These are phyloP conservation scores for Tokudaia muenninki DNA, from an alignment of 2,797 vertebrate species.

Conservation along the genomic window DNA sequence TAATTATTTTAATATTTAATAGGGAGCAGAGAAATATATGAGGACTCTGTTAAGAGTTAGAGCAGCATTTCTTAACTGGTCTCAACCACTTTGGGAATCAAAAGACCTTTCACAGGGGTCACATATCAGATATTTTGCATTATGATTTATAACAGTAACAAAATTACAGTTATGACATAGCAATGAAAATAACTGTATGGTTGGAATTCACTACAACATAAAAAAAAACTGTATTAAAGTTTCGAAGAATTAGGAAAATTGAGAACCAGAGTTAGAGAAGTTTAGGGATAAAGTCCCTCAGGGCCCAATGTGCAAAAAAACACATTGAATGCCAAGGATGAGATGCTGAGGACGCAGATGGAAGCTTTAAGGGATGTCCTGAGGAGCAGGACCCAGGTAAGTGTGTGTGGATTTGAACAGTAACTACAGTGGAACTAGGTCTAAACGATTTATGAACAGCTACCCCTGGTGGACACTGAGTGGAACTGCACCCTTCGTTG, in stretches of 20 bases:
- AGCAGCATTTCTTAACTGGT: neutral
- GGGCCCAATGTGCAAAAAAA: neutral
- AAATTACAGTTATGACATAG: neutral
- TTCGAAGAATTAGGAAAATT: neutral
- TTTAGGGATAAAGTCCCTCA: neutral
- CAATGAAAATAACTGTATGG: neutral
- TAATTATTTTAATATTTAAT: neutral
- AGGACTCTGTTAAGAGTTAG: neutral
- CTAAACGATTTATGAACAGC: neutral
- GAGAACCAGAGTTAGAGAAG: neutral
- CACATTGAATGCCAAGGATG: neutral
- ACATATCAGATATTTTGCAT: neutral
- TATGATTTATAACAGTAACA: neutral
- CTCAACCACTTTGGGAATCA: neutral
- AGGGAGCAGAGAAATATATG: neutral
- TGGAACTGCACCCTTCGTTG: neutral
- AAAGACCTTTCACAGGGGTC: no score
- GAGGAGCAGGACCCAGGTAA: neutral
- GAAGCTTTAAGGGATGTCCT: accelerated
- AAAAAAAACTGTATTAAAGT: neutral
- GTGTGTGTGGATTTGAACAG: neutral
- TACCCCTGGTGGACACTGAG: accelerated
- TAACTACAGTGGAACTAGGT: accelerated
- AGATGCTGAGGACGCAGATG: no score
- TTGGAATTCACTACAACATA: neutral